Evolutionary conservation across 2,888 invertebrate species (phyloP).

Genomic region (Coecobrya sp.): DNA sequence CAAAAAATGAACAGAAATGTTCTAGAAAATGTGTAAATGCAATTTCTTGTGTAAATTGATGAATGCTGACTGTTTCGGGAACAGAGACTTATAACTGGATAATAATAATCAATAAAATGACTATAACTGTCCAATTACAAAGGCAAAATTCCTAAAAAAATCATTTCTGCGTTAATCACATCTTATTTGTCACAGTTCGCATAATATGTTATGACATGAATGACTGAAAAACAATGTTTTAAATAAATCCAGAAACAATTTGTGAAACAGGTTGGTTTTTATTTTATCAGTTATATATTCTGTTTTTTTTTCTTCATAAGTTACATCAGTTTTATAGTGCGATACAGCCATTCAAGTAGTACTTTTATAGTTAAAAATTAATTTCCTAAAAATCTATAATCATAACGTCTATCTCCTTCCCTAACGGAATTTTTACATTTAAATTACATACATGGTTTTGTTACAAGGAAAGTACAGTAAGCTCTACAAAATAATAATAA

Average conservation of each 20-base stretch:
- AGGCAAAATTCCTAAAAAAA: too few relatives aligned
- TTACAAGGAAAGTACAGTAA: conserved; percentile 54
- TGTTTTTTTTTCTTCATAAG: conserved; percentile 21
- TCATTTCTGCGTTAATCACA: background rate
- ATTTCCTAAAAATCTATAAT: background rate
- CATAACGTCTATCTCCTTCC: background rate
- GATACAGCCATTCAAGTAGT: conserved; percentile 45
- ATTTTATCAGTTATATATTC: background rate
- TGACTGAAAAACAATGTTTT: too few relatives aligned
- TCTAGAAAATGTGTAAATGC: conserved; percentile 38
- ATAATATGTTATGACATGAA: too few relatives aligned
- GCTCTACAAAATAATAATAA: conserved; percentile 56
- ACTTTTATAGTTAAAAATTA: conserved; percentile 19
- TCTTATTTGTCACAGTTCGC: too few relatives aligned
- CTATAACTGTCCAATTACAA: conserved; percentile 50
- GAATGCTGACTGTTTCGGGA: conserved; percentile 70
- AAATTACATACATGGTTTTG: conserved; percentile 53
- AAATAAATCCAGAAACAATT: background rate
- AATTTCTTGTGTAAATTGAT: conserved; percentile 38
- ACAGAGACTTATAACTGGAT: conserved; percentile 76
- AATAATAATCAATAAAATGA: conserved; percentile 55
- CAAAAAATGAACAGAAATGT: background rate
- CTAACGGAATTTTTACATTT: background rate
- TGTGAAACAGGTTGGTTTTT: conserved; percentile 26
- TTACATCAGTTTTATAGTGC: conserved; percentile 41